Evolutionary conservation across 2,888 invertebrate species (phyloP).

Genomic region (Drosophila gaucha): DNA sequence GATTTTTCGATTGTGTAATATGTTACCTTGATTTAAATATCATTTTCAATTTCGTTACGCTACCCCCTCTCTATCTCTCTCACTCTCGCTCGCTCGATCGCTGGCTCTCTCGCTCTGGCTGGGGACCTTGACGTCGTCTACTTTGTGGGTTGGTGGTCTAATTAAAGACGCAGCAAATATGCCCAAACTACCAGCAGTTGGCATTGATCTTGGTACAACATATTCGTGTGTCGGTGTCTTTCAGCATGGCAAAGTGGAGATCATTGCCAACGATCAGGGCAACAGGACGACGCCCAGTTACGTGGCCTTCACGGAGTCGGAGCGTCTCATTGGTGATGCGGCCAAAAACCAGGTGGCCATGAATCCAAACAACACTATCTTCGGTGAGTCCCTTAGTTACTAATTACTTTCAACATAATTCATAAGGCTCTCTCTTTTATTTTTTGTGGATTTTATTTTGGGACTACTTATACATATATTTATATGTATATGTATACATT

Average conservation of each 20-base stretch:
- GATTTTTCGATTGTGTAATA: constrained; percentile 52
- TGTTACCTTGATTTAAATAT: constrained; percentile 50
- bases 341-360: constrained; percentile 95
- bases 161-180: constrained; percentile 75
- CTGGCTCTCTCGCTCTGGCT: not conserved
- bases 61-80: constrained; percentile 13
- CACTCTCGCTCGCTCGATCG: not conserved
- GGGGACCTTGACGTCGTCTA: constrained; percentile 52
- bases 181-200: constrained; percentile 85
- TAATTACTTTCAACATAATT: constrained; percentile 35
- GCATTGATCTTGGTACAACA: constrained; percentile 94
- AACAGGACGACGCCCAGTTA: constrained; percentile 91
- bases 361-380: constrained; percentile 96
- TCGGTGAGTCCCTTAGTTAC: constrained; percentile 90
- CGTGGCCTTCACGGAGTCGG: constrained; percentile 94
- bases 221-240: constrained; percentile 97
- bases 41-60: constrained; percentile 42
- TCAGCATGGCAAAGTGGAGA: constrained; percentile 94
- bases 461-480: constrained; percentile 22
- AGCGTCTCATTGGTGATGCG: constrained; percentile 93
- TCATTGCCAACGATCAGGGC: constrained; percentile 93
- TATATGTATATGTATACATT: not conserved
- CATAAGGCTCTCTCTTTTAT: constrained; percentile 38
- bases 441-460: constrained; percentile 48
- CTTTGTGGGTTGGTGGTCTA: constrained; percentile 57